These are phyloP conservation scores for Drosophila oshimai DNA, from an alignment of 1,140 invertebrate genomes.

Conservation along the genomic window DNA sequence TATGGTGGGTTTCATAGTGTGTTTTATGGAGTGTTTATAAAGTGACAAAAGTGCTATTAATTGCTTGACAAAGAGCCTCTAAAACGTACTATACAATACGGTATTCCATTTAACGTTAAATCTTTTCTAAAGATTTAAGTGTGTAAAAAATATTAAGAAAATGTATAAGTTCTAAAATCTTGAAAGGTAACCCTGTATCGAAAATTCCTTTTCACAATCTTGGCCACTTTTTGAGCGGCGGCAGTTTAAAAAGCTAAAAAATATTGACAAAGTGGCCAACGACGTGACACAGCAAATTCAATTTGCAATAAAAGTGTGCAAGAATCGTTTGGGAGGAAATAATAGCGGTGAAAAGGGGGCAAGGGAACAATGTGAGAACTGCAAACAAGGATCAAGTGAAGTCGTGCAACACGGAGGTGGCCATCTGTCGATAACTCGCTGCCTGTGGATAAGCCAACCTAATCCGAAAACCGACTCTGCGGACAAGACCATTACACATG, in stretches of 20 bases:
- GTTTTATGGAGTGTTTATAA: slow-evolving; percentile 6
- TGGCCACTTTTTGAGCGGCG: slow-evolving; percentile 20
- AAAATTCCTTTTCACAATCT: neutral
- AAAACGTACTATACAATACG: too few species aligned
- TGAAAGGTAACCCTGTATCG: slow-evolving; percentile 40
- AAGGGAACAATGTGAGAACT: neutral
- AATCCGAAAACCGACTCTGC: slow-evolving; percentile 16
- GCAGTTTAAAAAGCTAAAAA: slow-evolving; percentile 57
- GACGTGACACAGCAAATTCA: slow-evolving; percentile 73
- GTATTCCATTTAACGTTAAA: too few species aligned
- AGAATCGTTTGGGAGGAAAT: slow-evolving; percentile 34
- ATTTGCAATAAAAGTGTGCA: slow-evolving; percentile 70
- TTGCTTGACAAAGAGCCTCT: neutral
- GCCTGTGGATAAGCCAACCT: slow-evolving; percentile 28
- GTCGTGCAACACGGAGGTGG: slow-evolving; percentile 31
- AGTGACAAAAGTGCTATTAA: neutral
- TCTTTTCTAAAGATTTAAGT: too few species aligned
- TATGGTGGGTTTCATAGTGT: neutral
- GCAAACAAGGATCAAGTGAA: slow-evolving; percentile 40
- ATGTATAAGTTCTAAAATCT: neutral
- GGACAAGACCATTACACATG: slow-evolving; percentile 43
- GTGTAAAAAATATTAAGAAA: too few species aligned
- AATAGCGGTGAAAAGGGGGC: neutral
- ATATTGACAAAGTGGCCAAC: slow-evolving; percentile 66
- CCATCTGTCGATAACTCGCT: slow-evolving; percentile 29